A percentile compares a stretch with the other conserved stretches of the same genome.
These are phyloP conservation scores for Dryoscopus gambensis DNA, from an alignment of 2,113 vertebrate genomes.

Conservation along the genomic window DNA sequence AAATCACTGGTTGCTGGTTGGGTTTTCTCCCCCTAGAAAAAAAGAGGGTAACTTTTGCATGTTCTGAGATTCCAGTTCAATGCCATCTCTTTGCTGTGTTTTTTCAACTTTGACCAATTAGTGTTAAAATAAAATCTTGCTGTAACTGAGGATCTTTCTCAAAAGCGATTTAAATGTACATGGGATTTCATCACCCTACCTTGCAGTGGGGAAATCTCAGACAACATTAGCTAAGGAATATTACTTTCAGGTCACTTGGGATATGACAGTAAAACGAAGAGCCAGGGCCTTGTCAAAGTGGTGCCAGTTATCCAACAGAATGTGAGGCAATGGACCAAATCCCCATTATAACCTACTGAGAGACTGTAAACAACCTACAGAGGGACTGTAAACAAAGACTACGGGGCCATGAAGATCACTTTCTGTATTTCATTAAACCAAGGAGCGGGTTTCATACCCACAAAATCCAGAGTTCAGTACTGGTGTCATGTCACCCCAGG, in stretches of 20 bases:
- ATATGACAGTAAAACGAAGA: neutral
- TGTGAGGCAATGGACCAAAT: neutral
- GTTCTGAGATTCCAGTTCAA: neutral
- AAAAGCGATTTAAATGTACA: neutral
- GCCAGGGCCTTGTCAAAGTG: neutral
- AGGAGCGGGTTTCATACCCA: neutral
- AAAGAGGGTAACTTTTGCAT: neutral
- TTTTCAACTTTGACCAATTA: neutral
- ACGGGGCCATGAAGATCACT: neutral
- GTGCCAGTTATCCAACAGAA: neutral
- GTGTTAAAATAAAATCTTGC: neutral
- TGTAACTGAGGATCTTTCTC: neutral
- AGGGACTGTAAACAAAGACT: neutral
- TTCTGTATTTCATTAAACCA: neutral
- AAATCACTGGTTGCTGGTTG: neutral
- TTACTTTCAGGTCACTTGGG: conserved; percentile 34
- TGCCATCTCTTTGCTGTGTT: neutral
- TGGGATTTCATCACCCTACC: neutral
- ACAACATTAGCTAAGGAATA: neutral
- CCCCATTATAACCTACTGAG: neutral
- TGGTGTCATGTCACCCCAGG: neutral
- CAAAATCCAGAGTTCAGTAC: neutral
- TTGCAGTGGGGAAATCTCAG: neutral
- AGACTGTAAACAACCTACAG: neutral
- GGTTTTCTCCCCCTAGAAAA: neutral